Evolutionary conservation across 2,113 vertebrate species (phyloP), one percentile per base, ranked within the genome.

Genomic region (Pluvianellus socialis): DNA sequence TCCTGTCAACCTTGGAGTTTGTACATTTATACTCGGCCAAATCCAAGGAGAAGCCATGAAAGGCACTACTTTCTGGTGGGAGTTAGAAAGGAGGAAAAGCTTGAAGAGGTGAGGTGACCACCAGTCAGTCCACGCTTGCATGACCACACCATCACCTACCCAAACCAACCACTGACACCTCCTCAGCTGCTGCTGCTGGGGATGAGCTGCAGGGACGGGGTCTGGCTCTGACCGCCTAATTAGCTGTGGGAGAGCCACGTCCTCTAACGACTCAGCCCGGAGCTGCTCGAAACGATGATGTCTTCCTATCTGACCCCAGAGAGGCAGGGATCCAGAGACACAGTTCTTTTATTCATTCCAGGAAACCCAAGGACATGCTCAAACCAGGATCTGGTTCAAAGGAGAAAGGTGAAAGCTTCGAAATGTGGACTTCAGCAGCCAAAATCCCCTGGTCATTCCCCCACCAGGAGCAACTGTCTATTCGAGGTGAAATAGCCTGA

Each of bases 381-480:
- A 90, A 91, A 79, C 14, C n/a, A 47, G 18, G 8, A 7, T 40
- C 22, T 75, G 65, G 14, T 33, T 75, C 76, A 86, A 74, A 72
- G 27, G 56, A 83, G 50, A 93, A 58, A 63, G 32, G 14, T 35
- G 42, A 72, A 84, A 92, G 27, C 8, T 81, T 5, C 68, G 35
- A 65, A 81, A 79, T 23, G 8, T n/a, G 40, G 79, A 76, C 20
- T 74, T 59, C 1, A 40, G 30, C 16, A 49, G 17, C 35, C 33
- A 44, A 75, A 33, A 58, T 40, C 10, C 28, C 19, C 8, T 16
- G 21, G 35, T 22, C 23, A 21, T 21, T 10, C 28, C 33, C 16
- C 6, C 1, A 1, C 20, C 0, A 2, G 18, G 30, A 52, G 33
- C 23, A 70, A 19, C 40, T 21, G 47, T 15, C n/a, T 23, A 24